phyloP scores from a whole-genome alignment of 2,888 invertebrate genomes.

The Rhogogaster chlorosoma region DNA sequence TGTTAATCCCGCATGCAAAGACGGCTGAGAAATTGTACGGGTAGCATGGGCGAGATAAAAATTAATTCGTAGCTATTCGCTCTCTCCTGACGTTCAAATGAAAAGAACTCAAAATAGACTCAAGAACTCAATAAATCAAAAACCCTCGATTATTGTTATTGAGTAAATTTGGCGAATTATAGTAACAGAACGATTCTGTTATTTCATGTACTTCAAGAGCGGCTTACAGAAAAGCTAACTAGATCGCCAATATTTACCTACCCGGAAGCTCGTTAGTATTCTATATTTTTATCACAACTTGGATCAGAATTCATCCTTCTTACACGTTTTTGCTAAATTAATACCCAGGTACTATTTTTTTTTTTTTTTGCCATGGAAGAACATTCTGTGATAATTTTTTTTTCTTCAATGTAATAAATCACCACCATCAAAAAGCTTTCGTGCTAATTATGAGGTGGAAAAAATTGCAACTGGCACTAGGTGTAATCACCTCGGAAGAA shows the following conservation, averaged over 20 bases:
- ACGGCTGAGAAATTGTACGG: not conserved
- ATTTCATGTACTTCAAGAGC: not conserved
- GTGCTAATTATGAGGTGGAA: not conserved
- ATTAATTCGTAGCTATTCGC: not conserved
- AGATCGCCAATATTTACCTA: not conserved
- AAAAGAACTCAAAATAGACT: no score
- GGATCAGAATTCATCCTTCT: not conserved
- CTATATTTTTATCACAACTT: not conserved
- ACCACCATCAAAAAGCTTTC: slow-evolving; percentile 7
- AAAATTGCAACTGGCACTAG: slow-evolving; percentile 6
- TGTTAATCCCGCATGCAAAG: slow-evolving; percentile 28
- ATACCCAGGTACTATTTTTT: not conserved
- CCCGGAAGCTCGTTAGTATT: not conserved
- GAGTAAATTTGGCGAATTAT: not conserved
- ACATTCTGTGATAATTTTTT: not conserved
- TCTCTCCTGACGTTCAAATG: not conserved
- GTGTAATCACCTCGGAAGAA: slow-evolving; percentile 1
- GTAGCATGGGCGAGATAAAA: not conserved
- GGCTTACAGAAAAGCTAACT: not conserved
- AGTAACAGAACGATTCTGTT: not conserved
- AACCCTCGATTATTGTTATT: not conserved
- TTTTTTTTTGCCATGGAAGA: not conserved
- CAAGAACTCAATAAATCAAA: not conserved
- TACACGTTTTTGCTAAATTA: not conserved
- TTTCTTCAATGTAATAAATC: not conserved